phyloP scores from a whole-genome alignment of 2,888 invertebrate genomes.

The Hermodice carunculata region DNA sequence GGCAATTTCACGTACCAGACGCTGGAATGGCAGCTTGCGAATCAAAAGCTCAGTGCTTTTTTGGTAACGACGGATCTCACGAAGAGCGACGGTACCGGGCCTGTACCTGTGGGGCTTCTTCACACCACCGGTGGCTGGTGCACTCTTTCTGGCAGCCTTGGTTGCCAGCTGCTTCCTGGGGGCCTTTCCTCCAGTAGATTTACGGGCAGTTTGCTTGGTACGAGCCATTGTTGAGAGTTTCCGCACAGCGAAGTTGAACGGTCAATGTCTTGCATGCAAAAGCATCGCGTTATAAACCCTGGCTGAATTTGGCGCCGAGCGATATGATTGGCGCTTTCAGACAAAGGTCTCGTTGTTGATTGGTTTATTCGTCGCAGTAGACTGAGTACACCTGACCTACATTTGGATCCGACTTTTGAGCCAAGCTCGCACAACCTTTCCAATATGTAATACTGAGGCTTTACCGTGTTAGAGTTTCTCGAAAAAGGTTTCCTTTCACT shows the following conservation, averaged over 20 bases:
- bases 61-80: constrained; percentile 70
- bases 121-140: constrained; percentile 70
- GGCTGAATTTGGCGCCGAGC: too few species aligned
- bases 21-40: constrained; percentile 69
- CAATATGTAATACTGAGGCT: too few species aligned
- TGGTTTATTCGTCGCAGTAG: too few species aligned
- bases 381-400: too few species aligned
- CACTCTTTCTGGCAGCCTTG: constrained; percentile 69
- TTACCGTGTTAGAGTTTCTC: too few species aligned
- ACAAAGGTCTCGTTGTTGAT: too few species aligned
- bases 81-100: constrained; percentile 70
- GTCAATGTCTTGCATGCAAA: neutral
- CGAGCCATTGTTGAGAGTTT: constrained; percentile 62
- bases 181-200: constrained; percentile 70
- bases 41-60: constrained; percentile 69
- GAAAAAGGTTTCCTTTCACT: too few species aligned
- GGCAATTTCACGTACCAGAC: constrained; percentile 69
- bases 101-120: constrained; percentile 70
- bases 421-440: too few species aligned
- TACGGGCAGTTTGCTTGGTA: constrained; percentile 70
- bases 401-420: too few species aligned
- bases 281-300: neutral
- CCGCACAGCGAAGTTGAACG: too few species aligned
- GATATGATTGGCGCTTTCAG: too few species aligned
- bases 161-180: constrained; percentile 70